Evolutionary conservation across 1,140 invertebrate species (phyloP).

Genomic region (Micrasema longulum): DNA sequence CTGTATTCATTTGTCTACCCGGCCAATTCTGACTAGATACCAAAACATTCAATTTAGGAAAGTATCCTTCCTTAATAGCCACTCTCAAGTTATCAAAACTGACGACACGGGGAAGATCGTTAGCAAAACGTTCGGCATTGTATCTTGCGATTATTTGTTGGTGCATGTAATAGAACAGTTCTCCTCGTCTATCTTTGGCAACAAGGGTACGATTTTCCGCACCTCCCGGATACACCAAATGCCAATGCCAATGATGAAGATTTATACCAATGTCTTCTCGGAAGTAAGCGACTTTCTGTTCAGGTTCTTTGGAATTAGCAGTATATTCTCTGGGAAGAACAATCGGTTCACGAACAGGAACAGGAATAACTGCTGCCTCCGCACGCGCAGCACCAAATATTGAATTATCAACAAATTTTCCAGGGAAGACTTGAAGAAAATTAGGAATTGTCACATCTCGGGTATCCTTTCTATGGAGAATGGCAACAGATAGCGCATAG

Average conservation of each 20-base stretch:
- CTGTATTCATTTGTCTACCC: conserved; percentile 67
- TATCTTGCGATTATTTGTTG: conserved; percentile 79
- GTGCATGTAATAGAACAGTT: conserved; percentile 85
- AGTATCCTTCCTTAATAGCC: conserved; percentile 77
- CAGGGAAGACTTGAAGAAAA: conserved; percentile 79
- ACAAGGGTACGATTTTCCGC: conserved; percentile 71
- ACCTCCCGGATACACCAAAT: conserved; percentile 82
- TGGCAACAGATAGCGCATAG: conserved; percentile 80
- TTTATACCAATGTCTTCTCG: conserved; percentile 82
- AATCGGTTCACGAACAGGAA: conserved; percentile 74
- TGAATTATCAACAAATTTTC: conserved; percentile 80
- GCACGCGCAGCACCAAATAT: conserved; percentile 76
- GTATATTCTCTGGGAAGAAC: conserved; percentile 79
- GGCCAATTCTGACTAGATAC: conserved; percentile 63
- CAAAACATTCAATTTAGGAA: conserved; percentile 78
- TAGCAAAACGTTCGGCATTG: conserved; percentile 77
- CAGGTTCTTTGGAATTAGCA: conserved; percentile 77
- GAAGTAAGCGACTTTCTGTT: conserved; percentile 82
- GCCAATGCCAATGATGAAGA: conserved; percentile 88
- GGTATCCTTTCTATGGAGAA: conserved; percentile 79
- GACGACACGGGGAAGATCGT: conserved; percentile 69
- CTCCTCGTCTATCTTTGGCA: conserved; percentile 77
- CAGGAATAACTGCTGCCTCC: conserved; percentile 72
- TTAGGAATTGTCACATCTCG: conserved; percentile 77
- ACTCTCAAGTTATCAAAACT: conserved; percentile 71